phyloP scores from a whole-genome alignment of 1,140 invertebrate genomes.

The Gonioctena quinquepunctata region DNA sequence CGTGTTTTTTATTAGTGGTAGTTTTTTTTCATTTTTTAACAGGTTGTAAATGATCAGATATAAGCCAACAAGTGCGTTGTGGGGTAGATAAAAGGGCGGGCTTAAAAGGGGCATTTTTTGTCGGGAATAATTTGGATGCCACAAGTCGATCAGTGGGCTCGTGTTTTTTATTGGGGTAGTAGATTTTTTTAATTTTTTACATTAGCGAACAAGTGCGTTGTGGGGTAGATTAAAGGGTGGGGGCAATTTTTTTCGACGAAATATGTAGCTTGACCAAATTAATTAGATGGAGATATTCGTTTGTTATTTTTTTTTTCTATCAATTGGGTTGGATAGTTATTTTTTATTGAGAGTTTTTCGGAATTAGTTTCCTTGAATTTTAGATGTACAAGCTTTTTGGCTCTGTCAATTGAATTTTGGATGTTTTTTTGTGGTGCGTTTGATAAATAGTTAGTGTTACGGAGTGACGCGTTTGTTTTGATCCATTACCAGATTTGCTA shows the following conservation, averaged over 20 bases:
- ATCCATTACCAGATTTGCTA: too few species aligned
- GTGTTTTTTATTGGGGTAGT: constrained; percentile 7
- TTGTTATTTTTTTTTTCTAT: too few species aligned
- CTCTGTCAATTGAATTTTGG: too few species aligned
- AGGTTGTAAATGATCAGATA: background rate
- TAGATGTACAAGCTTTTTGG: too few species aligned
- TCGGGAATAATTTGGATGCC: background rate
- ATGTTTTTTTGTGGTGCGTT: too few species aligned
- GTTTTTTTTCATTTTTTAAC: constrained; percentile 2
- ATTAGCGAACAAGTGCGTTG: background rate
- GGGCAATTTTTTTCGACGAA: background rate
- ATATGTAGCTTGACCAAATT: too few species aligned
- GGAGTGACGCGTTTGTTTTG: too few species aligned
- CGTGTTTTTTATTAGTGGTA: constrained; percentile 1
- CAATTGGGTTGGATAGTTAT: too few species aligned
- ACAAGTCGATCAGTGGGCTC: background rate
- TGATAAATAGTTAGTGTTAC: too few species aligned
- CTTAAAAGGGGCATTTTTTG: background rate
- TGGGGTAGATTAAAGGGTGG: background rate
- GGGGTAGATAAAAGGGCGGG: background rate
- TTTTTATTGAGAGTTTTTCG: too few species aligned
- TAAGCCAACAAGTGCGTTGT: background rate
- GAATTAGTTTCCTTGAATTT: too few species aligned
- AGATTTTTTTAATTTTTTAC: background rate
- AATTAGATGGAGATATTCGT: too few species aligned